Base-by-base conservation (phyloP, 2,113 vertebrate genomes). In the Buteo buteo region DNA sequence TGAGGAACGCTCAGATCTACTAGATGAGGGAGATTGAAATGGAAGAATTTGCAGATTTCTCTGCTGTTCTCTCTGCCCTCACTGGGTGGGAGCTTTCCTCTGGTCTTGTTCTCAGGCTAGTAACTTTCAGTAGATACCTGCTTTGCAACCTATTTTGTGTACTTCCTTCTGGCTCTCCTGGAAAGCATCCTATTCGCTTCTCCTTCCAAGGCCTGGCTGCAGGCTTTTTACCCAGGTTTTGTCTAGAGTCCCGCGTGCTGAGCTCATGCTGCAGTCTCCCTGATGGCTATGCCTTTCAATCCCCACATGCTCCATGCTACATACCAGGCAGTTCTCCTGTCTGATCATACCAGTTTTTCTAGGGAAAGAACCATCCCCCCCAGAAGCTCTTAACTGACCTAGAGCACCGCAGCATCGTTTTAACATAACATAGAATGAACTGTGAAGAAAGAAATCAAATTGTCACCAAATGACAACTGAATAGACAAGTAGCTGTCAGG, bases 211-310 rank as follows among this genome's bases (percentile, higher is more conserved):
- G 14, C 34, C 29, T 58, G 42, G 25, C 17, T 54, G 19, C 3
- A 12, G 31, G 15, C 11, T 64, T 76, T 71, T 81, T 16, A 71
- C 16, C 4, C 45, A 62, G 22, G 8, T 62, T 44, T 8, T 42
- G 1, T 16, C 14, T 29, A 19, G 20, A 36, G 18, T 11, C 26
- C 5, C 4, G 26, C 0, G 0, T 19, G 9, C 12, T 42, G 58
- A 70, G 6, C 36, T 80, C 40, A 13, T 57, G 36, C 21, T 71
- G 18, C 24, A 50, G 40, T 14, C 44, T 65, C n/a, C 24, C 40
- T 57, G 21, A 38, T 24, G 64, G 22, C 19, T 40, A 1, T 26
- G 10, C 13, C n/a, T 86, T 89, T 90, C 61, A 34, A 16, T 25
- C 6, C 8, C 9, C 16, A 5, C 12, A 13, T 50, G 40, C 44